Evolutionary conservation across 2,888 invertebrate species (phyloP).

Genomic region (Andrena hattorfiana): DNA sequence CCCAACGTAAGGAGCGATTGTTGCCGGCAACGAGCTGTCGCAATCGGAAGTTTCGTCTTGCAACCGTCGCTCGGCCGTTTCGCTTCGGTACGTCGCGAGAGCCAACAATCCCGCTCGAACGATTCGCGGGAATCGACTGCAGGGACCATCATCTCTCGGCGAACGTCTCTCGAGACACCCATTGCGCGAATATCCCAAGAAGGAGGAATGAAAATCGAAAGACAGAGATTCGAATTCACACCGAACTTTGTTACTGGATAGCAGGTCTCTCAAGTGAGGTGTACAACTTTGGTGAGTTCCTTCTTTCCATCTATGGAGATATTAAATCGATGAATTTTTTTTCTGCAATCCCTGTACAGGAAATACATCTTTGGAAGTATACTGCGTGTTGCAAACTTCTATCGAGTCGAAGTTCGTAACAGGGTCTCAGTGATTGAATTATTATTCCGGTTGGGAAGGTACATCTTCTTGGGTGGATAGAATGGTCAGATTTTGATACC

Average conservation of each 20-base stretch:
- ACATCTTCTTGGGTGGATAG: background rate
- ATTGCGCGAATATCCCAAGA: background rate
- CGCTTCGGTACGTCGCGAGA: conserved; percentile 79
- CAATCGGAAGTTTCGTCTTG: conserved; percentile 84
- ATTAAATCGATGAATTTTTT: no score
- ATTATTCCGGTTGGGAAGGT: no score
- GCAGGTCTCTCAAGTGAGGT: background rate
- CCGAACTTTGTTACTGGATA: background rate
- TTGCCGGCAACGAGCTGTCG: conserved; percentile 81
- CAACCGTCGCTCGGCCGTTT: conserved; percentile 76
- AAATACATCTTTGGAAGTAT: no score
- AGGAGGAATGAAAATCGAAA: background rate
- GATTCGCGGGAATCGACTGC: conserved; percentile 64
- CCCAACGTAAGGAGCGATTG: conserved; percentile 82
- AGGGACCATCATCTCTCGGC: conserved; percentile 35
- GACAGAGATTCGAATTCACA: no score
- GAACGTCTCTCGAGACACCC: conserved; percentile 27
- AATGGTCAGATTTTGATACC: background rate
- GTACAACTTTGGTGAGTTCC: no score
- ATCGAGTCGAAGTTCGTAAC: no score
- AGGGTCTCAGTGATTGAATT: no score
- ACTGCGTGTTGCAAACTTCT: no score
- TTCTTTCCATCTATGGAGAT: no score
- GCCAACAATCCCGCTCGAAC: conserved; percentile 60
- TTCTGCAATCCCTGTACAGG: no score